Evolutionary conservation across 2,888 invertebrate genomes (phyloP).

Genomic region (Archips crataeganus): DNA sequence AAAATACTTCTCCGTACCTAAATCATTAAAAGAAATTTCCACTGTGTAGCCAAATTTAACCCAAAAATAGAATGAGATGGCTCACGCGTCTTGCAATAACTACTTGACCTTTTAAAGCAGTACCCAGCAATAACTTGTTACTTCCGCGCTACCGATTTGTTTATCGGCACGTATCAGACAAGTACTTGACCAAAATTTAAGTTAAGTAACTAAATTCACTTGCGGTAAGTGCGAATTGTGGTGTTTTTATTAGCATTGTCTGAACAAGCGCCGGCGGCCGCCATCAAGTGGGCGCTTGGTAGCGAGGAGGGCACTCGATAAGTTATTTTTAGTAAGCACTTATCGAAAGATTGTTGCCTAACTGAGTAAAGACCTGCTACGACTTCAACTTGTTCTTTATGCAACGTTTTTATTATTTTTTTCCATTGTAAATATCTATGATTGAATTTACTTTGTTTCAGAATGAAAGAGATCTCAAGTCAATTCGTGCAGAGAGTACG

Average conservation of each 20-base stretch:
- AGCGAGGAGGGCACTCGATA: slow-evolving; percentile 32
- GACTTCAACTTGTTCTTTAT: slow-evolving; percentile 9
- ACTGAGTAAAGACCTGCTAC: slow-evolving; percentile 6
- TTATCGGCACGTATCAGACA: neutral
- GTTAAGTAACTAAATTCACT: slow-evolving; percentile 9
- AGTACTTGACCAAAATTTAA: slow-evolving; percentile 10
- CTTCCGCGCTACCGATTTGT: neutral
- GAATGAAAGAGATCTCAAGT: neutral
- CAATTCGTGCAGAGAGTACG: neutral
- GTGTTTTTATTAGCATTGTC: slow-evolving; percentile 15
- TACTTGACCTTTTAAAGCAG: slow-evolving; percentile 9
- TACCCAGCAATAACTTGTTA: neutral
- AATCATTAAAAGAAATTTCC: neutral
- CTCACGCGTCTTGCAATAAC: slow-evolving; percentile 8
- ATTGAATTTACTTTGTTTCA: neutral
- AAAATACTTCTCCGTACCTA: neutral
- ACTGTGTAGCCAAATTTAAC: neutral
- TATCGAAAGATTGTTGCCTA: slow-evolving; percentile 26
- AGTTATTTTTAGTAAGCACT: slow-evolving; percentile 44
- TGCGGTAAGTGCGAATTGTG: slow-evolving; percentile 13
- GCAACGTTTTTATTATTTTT: slow-evolving; percentile 3
- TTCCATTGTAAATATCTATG: neutral
- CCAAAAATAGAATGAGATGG: slow-evolving; percentile 9
- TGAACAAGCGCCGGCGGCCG: slow-evolving; percentile 16
- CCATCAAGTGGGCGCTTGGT: slow-evolving; percentile 25